Base-by-base conservation (phyloP, 2,888 invertebrate genomes). In the Lochmaea crataegi region DNA sequence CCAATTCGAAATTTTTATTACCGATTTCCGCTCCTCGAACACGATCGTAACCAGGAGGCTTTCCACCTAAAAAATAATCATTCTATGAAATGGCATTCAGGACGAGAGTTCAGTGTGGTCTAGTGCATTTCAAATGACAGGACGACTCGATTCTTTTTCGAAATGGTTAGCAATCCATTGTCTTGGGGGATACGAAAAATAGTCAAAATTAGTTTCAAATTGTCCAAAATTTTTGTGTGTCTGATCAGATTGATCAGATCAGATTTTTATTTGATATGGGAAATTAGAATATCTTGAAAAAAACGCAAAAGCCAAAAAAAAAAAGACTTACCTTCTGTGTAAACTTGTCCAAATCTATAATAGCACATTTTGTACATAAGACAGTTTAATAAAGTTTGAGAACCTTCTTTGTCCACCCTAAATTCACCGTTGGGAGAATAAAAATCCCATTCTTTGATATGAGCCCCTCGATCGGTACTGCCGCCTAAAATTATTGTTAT, bases 281-380 rank as follows among this genome's bases (percentile, higher is more conserved):
- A 22, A 1, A 22, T 22, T 22, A 22, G 2, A 22, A 22, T 2
- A 2, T 22, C 22, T 22, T 22, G 22, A n/a, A n/a, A n/a, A n/a
- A n/a, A n/a, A n/a, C n/a, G n/a, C n/a, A 26, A 26, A 26, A 2
- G 26, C 26, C 22, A 26, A 42, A 7, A n/a, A 65, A 48, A n/a
- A 53, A 9, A n/a, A n/a, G n/a, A n/a, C 53, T 26, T 65, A 85
- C 95, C 96, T 89, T 98, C 98, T 0, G 98, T 98, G 86, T 97
- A 98, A 75, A 98, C 95, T 82, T 95, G 94, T 0, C 98, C 98
- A 86, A 99, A 99, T 84, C 96, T 92, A 88, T 99, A 98, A 87
- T 99, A 99, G 88, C 97, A 98, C 95, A 99, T 96, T 90, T 99
- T 99, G 89, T 99, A 99, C 99, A 99, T 99, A 76, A 99, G 91